Evolutionary conservation across 1,140 invertebrate species (phyloP), one percentile per base, ranked within the genome.

Genomic region (Scaptodrosophila lebanonensis): DNA sequence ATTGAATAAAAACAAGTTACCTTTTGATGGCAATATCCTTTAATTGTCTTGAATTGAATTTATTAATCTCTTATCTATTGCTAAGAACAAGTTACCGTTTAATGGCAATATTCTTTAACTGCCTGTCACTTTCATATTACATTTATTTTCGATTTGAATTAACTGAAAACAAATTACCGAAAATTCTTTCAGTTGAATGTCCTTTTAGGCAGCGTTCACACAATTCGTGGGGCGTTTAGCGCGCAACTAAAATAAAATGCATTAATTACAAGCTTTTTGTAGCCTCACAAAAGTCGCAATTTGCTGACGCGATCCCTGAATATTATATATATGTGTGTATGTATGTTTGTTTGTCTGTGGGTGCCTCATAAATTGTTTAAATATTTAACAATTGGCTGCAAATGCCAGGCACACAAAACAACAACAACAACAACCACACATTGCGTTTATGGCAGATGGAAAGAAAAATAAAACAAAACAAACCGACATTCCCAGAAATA

Each of bases 351-450:
- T 16, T 45, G 25, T 45, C 42, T 36, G 8, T 20, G 35, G 59
- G 58, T 66, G 58, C 25, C 66, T 73, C 70, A 79, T 82, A 69
- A 79, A 70, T 82, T 79, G 75, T 79, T 79, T 70, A 75, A 79
- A 79, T 82, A 79, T 79, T 79, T 64, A 75, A 73, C 75, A 75
- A 79, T 75, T 66, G 75, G 50, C 57, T 73, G 75, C 61, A 65
- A 75, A 66, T 64, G 75, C 22, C 22, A 25, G 22, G 22, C 22
- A 25, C 22, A 25, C 22, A 3, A 3, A 25, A 25, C 3, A 25
- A 25, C n/a, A n/a, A n/a, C n/a, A n/a, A n/a, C n/a, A 47, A 67
- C 54, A 53, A 54, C 30, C 48, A 72, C 40, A 72, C 61, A 64
- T 57, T 49, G 36, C 53, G 52, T 58, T 42, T 51, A 18, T 36